phyloP scores from a whole-genome alignment of 2,888 invertebrate species.

The Cinara cedri region DNA sequence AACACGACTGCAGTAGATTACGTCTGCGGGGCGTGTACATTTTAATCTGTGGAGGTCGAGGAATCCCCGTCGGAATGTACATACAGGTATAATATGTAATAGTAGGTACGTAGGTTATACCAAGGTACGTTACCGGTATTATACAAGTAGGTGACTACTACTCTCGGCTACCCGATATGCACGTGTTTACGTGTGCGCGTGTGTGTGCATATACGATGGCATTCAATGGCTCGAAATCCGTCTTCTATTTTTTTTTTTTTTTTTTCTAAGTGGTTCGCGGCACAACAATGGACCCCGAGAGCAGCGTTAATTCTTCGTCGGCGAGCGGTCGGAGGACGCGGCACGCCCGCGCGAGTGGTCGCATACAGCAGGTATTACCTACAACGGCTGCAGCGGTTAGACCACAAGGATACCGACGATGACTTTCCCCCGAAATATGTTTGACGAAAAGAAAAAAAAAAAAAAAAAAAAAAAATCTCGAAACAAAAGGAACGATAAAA shows the following conservation, averaged over 20 bases:
- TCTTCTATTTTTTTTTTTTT: not conserved
- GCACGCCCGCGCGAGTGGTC: conserved; percentile 25
- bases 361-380: not conserved
- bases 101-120: too few species aligned
- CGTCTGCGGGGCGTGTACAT: too few species aligned
- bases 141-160: too few species aligned
- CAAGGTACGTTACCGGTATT: not conserved
- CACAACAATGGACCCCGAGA: conserved; percentile 28
- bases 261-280: conserved; percentile 27
- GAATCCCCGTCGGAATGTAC: too few species aligned
- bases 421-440: conserved; percentile 42
- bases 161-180: too few species aligned
- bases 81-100: too few species aligned
- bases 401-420: conserved; percentile 10
- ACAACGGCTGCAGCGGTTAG: not conserved
- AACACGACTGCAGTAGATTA: too few species aligned
- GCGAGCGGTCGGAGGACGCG: conserved; percentile 11
- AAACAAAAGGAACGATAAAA: conserved; percentile 41
- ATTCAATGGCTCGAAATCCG: conserved; percentile 15
- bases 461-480: too few species aligned
- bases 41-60: too few species aligned
- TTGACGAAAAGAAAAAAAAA: not conserved
- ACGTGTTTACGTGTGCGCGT: too few species aligned
- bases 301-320: not conserved
- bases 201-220: too few species aligned